Base-by-base conservation (phyloP, 2,888 invertebrate species). In the Drosophila sordidapex region DNA sequence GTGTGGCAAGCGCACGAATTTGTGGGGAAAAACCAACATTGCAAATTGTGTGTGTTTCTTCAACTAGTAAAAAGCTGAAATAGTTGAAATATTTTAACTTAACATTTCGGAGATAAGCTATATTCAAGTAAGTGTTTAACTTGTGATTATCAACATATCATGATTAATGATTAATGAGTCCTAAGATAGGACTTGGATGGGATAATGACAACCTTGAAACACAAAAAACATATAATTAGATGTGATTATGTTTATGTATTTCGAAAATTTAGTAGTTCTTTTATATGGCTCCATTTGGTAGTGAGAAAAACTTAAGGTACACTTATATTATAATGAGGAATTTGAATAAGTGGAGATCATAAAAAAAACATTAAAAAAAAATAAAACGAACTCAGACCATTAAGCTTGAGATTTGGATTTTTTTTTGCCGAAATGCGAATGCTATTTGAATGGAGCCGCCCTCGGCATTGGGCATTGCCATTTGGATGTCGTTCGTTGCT, bases 371-470 rank as follows among this genome's bases (percentile, higher is more conserved):
- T 21, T 21, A 21, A 40, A 35, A 35, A 21, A 43, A 11, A 6
- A 10, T 21, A 21, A 1, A 1, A 10, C 36, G 1, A 1, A 21
- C 11, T 43, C 5, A 43, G 48, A 54, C 54, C 48, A 49, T 67
- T 67, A 66, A 66, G 48, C 51, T 21, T 21, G 52, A 8, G 38
- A 27, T 54, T 66, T 66, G 13, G 49, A 35, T 35, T 35, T 15
- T 11, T 52, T 36, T 10, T 38, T 49, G 53, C 46, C 66, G 66
- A 65, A 54, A 21, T 48, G 48, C 38, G 18, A 53, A 25, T 31
- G 53, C 10, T 35, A n/a, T 72, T 54, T 60, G 33, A 49, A 40
- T 68, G 53, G 43, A 59, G 31, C 64, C 38, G 48, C 79, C 79
- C 78, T 68, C 62, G 75, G 57, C 46, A 21, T 49, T 27, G n/a